Evolutionary conservation across 92 coral and sea anemone genomes (phyloP).

Genomic region (Virgularia gustaviana): DNA sequence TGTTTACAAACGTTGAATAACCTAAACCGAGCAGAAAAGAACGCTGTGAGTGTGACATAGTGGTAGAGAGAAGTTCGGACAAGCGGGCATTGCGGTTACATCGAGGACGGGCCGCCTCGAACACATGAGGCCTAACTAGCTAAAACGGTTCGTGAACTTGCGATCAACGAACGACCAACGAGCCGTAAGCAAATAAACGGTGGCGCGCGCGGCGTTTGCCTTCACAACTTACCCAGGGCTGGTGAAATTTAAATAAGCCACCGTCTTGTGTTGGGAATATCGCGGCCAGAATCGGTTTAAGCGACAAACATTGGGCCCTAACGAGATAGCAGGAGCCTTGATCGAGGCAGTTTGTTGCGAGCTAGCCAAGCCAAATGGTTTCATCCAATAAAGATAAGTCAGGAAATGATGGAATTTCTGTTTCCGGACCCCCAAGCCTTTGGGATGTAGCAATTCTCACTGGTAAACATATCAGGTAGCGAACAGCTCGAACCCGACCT

Average conservation of each 20-base stretch:
- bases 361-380: conserved; percentile 28
- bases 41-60: too few relatives aligned
- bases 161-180: too few relatives aligned
- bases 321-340: conserved; percentile 4
- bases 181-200: conserved; percentile 33
- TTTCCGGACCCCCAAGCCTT: conserved; percentile 38
- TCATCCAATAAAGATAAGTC: conserved; percentile 25
- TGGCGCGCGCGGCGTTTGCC: background rate
- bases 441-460: conserved; percentile 21
- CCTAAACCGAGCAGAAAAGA: too few relatives aligned
- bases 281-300: conserved; percentile 1
- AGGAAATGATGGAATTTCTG: conserved; percentile 37
- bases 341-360: conserved; percentile 6
- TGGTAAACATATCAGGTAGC: conserved; percentile 38
- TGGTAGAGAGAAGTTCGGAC: too few relatives aligned
- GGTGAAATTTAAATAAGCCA: conserved; percentile 25
- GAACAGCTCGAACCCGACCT: too few relatives aligned
- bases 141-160: too few relatives aligned
- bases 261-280: background rate
- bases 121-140: too few relatives aligned
- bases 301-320: conserved; percentile 1
- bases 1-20: conserved; percentile 11
- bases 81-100: too few relatives aligned
- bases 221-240: conserved; percentile 32
- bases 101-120: too few relatives aligned